Base-by-base conservation (phyloP, 2,113 vertebrate species). In the Rhinogobius similis region DNA sequence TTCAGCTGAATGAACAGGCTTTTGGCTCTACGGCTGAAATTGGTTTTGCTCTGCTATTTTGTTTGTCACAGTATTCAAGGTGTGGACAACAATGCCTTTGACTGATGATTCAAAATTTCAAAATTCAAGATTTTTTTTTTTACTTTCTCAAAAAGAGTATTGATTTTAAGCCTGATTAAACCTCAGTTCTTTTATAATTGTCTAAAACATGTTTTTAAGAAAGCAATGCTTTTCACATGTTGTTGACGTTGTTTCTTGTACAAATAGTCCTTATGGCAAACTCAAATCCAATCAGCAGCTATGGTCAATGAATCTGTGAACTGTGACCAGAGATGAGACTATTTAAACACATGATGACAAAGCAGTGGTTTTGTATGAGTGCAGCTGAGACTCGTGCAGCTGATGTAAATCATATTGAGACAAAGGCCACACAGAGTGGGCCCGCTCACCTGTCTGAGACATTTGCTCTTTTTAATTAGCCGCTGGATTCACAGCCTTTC, bases 1-100 rank as follows among this genome's bases (percentile, higher is more conserved):
- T 92, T 90, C 77, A 83, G 90, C 81, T 89, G 87, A 91, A 90
- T 90, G 81, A 83, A 87, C 87, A 87, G 79, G 82, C 78, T 88
- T 85, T 87, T 92, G 89, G 90, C 86, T 83, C 80, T 83, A 82
- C 72, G 82, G 71, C 86, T 89, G 79, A 91, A 90, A 92, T 85
- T 73, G 77, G 86, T 89, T 87, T 83, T 71, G 83, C 85, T 87
- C 75, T 77, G 72, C 73, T 81, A 80, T 82, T 75, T 89, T 78
- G 73, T 82, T 82, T 76, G 68, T 61, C 73, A 72, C 58, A 67
- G 75, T 72, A 72, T 77, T 73, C 76, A 80, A 72, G 46, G 75
- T 70, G 13, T 50, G 7, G 20, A n/a, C 20, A 48, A 64, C 65
- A 58, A 75, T 72, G 26, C n/a, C n/a, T n/a, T 41, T 11, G 39